Percentiles rank a stretch among this genome's conserved stretches.
phyloP scores from a whole-genome alignment of 2,797 vertebrate species.

The Allobates femoralis region DNA sequence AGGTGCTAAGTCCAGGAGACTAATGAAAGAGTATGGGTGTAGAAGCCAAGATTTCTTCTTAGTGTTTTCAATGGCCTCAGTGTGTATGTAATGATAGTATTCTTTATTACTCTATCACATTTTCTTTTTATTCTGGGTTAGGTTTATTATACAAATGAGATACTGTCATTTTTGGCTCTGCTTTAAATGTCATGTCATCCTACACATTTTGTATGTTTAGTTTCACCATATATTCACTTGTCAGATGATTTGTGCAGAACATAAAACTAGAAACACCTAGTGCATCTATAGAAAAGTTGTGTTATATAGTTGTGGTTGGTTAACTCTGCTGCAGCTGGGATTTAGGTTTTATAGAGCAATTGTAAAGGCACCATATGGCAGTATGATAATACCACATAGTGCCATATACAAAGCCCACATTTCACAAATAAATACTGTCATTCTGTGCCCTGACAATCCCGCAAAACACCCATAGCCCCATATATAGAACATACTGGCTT shows the following conservation, averaged over 20 bases:
- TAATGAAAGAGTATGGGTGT: not conserved
- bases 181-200: not conserved
- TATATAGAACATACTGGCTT: too few species aligned
- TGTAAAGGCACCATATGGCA: not conserved
- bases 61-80: slow-evolving; percentile 5
- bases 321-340: not conserved
- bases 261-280: not conserved
- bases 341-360: not conserved
- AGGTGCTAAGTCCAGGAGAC: slow-evolving; percentile 37
- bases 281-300: not conserved
- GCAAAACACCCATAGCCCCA: not conserved
- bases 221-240: not conserved
- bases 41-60: slow-evolving; percentile 29
- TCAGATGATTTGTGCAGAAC: slow-evolving; percentile 4
- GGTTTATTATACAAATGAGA: slow-evolving; percentile 26
- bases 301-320: not conserved
- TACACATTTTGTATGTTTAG: slow-evolving; percentile 7
- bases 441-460: not conserved
- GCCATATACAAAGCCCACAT: not conserved
- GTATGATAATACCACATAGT: not conserved
- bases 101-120: not conserved
- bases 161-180: slow-evolving; percentile 1
- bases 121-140: not conserved
- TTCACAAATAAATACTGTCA: not conserved
- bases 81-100: not conserved